Base-by-base conservation (phyloP, 2,888 invertebrate genomes). In the Phengaris arion region DNA sequence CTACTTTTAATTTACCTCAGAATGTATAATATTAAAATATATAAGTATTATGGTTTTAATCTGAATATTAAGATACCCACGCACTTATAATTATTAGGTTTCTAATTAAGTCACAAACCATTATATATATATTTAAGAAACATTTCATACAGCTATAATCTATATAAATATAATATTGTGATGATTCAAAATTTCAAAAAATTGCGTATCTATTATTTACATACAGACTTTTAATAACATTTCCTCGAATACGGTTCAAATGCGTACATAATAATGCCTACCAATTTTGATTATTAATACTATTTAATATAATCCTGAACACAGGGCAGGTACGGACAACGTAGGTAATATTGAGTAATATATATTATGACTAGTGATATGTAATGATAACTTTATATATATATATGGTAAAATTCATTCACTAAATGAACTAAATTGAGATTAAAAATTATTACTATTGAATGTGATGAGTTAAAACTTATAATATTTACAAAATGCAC, bases 331-430 rank as follows among this genome's bases (percentile, higher is more conserved):
- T 93, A 93, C 92, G 82, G 87, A 88, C 87, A 89, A 86, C 86
- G 86, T 86, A 84, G 83, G 85, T 83, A 84, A 83, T 85, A 84
- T 83, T 86, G 82, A 82, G 83, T 83, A 85, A 87, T 85, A 84
- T 84, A 81, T 80, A 80, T 87, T 89, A 89, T 93, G 93, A 93
- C 93, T 93, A 93, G 93, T 92, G 92, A 93, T 93, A 93, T 93
- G 93, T 91, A 87, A 91, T 86, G 89, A 91, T 89, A 91, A 90
- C 87, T 90, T 89, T 86, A 88, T 86, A 87, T 83, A 83, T 83
- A 83, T 85, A 85, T 90, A 35, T 90, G 90, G 90, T 91, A 89
- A 89, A 87, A 86, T 81, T 82, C 79, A 77, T 78, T 79, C 76
- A 75, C 78, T 78, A 77, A 78, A 77, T 78, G 80, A 76, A 79